Base-by-base conservation (phyloP, 2,888 invertebrate species). In the Callinectes sapidus region DNA sequence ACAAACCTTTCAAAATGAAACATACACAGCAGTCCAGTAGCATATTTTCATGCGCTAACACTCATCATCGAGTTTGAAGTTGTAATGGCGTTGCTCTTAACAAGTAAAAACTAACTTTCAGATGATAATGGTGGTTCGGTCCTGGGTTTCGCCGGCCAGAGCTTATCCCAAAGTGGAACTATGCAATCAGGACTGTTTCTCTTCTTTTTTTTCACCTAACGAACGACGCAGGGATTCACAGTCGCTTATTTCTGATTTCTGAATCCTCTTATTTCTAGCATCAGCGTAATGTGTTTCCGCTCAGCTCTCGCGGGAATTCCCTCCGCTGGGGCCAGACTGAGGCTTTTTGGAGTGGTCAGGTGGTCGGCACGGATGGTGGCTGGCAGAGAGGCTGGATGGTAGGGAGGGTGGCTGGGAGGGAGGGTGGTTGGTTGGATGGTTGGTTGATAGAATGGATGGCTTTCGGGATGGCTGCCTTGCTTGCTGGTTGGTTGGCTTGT, bases 261-360 rank as follows among this genome's bases (percentile, higher is more conserved):
- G 81, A 81, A 81, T 81, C 81, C 81, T 32, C 81, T 81, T 81
- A 81, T 81, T 35, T 81, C 81, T 32, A 81, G 35, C 81, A 71
- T 71, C 71, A 71, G 71, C 71, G 71, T 71, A 81, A 81, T 81
- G 81, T 81, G 81, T 81, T 81, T 81, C 81, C 81, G 32, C 81
- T 81, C 35, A 35, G 16, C 14, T 81, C 81, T 35, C 35, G 14
- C 81, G 35, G 81, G 81, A 81, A 81, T 81, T 81, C 35, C 35
- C 81, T 23, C 35, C 23, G 81, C 35, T 16, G 81, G 81, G 81
- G 10, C 32, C 81, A 81, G 16, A 81, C 8, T 81, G 81, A 35
- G 35, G 32, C 81, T 81, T 81, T 81, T 81, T 18, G 35, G 35
- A 3, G 10, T 32, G 81, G 81, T 16, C 35, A 28, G 81, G 16